These are phyloP conservation scores for Athrips mouffetella DNA, from an alignment of 2,888 invertebrate species.

Conservation along the genomic window DNA sequence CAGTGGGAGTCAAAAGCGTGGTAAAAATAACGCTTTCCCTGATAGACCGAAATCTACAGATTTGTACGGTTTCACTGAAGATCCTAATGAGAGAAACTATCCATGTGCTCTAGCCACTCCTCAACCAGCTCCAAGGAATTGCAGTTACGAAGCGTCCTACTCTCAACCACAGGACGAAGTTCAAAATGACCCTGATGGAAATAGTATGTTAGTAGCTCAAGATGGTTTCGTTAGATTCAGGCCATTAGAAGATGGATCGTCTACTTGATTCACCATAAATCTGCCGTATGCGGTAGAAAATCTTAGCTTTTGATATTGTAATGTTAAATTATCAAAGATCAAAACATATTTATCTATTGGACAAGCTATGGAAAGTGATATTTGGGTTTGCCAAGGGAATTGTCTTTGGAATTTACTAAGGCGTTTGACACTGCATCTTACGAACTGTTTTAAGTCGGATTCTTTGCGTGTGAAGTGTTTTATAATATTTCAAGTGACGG, in stretches of 20 bases:
- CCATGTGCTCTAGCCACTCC: conserved; percentile 68
- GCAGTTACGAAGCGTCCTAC: conserved; percentile 74
- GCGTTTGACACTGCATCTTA: conserved; percentile 1
- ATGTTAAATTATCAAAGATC: background rate
- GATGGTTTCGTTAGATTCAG: conserved; percentile 93
- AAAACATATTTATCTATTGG: background rate
- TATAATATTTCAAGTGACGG: background rate
- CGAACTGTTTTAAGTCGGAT: background rate
- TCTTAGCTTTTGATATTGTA: conserved; percentile 55
- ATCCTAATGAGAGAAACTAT: conserved; percentile 62
- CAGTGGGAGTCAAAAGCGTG: conserved; percentile 72
- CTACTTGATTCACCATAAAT: conserved; percentile 69
- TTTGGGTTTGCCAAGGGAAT: background rate
- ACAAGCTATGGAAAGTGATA: background rate
- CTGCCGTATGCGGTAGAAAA: conserved; percentile 61
- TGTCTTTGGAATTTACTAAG: conserved; percentile 1
- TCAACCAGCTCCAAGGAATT: conserved; percentile 71
- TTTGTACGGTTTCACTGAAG: conserved; percentile 76
- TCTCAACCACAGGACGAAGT: conserved; percentile 76
- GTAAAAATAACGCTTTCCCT: conserved; percentile 74
- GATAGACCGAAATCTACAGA: conserved; percentile 82
- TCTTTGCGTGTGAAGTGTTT: background rate
- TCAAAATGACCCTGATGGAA: conserved; percentile 69
- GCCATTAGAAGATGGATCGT: conserved; percentile 79
- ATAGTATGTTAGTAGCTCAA: conserved; percentile 92